Evolutionary conservation across 2,888 invertebrate genomes (phyloP).

Genomic region (Idaea biselata): DNA sequence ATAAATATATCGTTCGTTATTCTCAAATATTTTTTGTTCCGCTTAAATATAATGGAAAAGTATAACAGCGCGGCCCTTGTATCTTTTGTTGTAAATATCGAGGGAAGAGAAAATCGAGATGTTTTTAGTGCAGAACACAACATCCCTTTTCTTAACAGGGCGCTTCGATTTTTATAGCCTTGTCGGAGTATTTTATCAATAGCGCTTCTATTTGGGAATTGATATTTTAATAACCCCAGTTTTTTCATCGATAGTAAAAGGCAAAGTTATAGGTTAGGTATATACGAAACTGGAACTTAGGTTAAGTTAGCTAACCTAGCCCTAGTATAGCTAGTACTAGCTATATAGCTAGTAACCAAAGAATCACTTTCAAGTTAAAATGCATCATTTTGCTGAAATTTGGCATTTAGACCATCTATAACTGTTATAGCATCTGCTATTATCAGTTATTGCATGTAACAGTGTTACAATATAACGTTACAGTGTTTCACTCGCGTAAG

Average conservation of each 20-base stretch:
- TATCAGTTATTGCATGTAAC: too few relatives aligned
- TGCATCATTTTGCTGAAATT: too few relatives aligned
- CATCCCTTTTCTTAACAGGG: background rate
- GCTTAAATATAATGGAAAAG: slow-evolving; percentile 2
- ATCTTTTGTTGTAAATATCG: background rate
- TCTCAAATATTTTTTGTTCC: slow-evolving; percentile 14
- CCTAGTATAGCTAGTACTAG: too few relatives aligned
- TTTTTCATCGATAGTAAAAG: background rate
- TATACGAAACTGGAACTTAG: too few relatives aligned
- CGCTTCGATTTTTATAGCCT: background rate
- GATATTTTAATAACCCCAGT: background rate
- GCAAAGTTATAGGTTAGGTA: too few relatives aligned
- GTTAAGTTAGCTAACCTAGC: too few relatives aligned
- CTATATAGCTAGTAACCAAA: too few relatives aligned
- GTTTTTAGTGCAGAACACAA: background rate
- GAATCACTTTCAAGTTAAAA: too few relatives aligned
- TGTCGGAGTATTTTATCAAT: background rate
- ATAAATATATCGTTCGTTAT: slow-evolving; percentile 16
- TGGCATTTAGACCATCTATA: too few relatives aligned
- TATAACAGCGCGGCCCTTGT: background rate
- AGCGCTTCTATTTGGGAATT: background rate
- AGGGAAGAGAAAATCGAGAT: background rate
- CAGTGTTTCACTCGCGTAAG: too few relatives aligned
- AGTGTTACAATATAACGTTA: too few relatives aligned
- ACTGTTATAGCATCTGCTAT: too few relatives aligned